phyloP scores from a whole-genome alignment of 2,888 invertebrate species.

The Apantesis nais region DNA sequence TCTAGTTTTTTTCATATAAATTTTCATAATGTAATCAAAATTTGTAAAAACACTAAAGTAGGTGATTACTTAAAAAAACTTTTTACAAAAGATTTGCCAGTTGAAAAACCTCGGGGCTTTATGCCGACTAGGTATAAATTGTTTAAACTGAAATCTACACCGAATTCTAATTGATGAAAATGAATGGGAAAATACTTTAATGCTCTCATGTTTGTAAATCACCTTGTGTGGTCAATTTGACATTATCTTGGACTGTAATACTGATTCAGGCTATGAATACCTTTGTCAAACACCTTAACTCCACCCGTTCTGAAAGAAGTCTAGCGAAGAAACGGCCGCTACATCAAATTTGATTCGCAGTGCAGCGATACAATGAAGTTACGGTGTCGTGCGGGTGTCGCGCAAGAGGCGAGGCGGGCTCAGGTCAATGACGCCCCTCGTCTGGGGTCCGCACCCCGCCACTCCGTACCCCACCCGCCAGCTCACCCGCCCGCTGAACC shows the following conservation, averaged over 20 bases:
- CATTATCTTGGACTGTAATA: background rate
- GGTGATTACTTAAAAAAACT: too few species aligned
- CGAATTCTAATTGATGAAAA: too few species aligned
- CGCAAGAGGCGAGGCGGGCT: constrained; percentile 57
- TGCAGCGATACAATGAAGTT: constrained; percentile 75
- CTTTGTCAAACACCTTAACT: constrained; percentile 6
- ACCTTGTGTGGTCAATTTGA: background rate
- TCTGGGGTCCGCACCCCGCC: constrained; percentile 68
- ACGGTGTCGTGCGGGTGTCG: constrained; percentile 74
- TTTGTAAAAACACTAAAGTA: too few species aligned
- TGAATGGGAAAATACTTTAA: too few species aligned
- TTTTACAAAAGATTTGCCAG: background rate
- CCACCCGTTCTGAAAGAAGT: constrained; percentile 14
- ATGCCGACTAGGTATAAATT: background rate
- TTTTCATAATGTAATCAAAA: too few species aligned
- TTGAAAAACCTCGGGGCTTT: background rate
- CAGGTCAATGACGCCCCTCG: constrained; percentile 84
- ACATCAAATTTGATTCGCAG: constrained; percentile 76
- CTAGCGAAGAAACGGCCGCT: constrained; percentile 22
- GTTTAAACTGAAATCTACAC: background rate
- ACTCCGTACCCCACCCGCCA: constrained; percentile 38
- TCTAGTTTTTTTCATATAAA: too few species aligned
- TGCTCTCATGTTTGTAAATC: background rate
- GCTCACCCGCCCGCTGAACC: constrained; percentile 53
- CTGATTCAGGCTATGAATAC: background rate